Evolutionary conservation across 2,797 vertebrate genomes (phyloP), one percentile per base, ranked within the genome.

Genomic region (Pangasius sanitwongsei): DNA sequence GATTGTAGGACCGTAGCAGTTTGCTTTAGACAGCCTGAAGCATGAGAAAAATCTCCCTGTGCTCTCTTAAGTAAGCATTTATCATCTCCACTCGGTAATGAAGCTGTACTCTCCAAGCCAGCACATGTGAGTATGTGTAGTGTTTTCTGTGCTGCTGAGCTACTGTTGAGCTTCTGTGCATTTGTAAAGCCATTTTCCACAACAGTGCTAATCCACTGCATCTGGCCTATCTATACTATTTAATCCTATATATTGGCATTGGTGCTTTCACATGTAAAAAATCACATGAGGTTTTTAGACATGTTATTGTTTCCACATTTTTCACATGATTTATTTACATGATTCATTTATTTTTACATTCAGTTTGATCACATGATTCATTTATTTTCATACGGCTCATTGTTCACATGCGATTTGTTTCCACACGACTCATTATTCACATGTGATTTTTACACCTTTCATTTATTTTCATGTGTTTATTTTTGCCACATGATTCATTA

Each of bases 21-120:
- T 78, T 81, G 34, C 34, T 88, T 85, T 83, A 90, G 87, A 89
- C 89, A 90, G 85, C 89, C 80, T 37, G 57, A 75, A 89, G 69
- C 85, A 65, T 41, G 5, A 25, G 18, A 23, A 25, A 69, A 50
- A 89, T 81, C 34, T 55, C 80, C 55, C 85, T 75, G 59, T 31
- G 63, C 53, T 83, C 87, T 90, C 89, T 83, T 83, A 87, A 87
- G 78, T 65, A 89, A 87, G 85, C 81, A 91, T 92, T 89, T 92
- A 90, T 89, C 87, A 89, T 92, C 89, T 90, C 69, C 85, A 89
- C 75, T 57, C 44, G 72, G 55, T 90, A 90, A 91, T 92, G 90
- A 92, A 88, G 82, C 55, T 86, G 55, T 88, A 65, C 37, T 53
- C 61, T 87, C 65, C 53, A 50, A 85, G 88, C 84, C 77, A 63